Percentiles rank a stretch among this genome's conserved stretches.
Conservation (phyloP, 2,797 vertebrate species). For the Macropus fuliginosus region DNA sequence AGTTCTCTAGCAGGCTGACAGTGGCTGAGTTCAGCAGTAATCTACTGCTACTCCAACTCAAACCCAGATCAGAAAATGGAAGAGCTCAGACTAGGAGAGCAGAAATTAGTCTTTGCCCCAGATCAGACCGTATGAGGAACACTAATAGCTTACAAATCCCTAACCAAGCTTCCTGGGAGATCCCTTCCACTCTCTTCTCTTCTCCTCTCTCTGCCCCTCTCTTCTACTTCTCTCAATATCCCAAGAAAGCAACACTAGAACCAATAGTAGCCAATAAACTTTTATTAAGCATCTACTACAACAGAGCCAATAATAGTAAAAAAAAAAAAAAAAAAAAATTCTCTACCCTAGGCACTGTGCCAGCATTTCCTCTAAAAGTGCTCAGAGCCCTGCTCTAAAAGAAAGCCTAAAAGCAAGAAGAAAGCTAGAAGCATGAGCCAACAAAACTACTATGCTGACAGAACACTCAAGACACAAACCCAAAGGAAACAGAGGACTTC, state of each 20-base stretch:
- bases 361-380: too few relatives aligned
- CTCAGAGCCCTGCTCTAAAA: too few relatives aligned
- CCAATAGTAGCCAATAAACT: too few relatives aligned
- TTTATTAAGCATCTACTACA: too few relatives aligned
- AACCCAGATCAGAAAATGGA: background rate
- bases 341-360: too few relatives aligned
- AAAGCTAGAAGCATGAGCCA: background rate
- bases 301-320: too few relatives aligned
- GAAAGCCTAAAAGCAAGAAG: background rate
- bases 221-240: too few relatives aligned
- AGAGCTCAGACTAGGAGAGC: background rate
- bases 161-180: too few relatives aligned
- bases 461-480: background rate
- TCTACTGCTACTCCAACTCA: background rate
- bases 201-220: too few relatives aligned
- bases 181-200: too few relatives aligned
- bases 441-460: background rate
- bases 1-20: background rate
- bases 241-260: too few relatives aligned
- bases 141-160: background rate
- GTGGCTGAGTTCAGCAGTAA: background rate
- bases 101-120: background rate
- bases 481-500: background rate
- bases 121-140: background rate
- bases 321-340: too few relatives aligned